phyloP scores from a whole-genome alignment of 2,113 vertebrate genomes.

The Alaudala cheleensis region DNA sequence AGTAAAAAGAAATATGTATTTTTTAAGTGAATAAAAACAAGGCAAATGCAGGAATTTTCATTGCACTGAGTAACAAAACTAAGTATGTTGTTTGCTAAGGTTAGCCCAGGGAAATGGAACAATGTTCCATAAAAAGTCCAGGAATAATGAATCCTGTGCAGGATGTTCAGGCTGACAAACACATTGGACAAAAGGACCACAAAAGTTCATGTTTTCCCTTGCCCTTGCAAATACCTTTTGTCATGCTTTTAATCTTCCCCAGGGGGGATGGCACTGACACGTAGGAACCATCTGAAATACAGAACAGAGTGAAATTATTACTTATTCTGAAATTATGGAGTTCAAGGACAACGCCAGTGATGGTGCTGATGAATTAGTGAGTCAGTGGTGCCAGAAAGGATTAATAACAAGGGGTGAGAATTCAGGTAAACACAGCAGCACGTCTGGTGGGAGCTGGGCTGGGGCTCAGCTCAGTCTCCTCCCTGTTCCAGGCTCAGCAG shows the following conservation, averaged over 20 bases:
- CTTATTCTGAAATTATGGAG: neutral
- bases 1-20: neutral
- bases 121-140: neutral
- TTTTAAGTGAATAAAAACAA: neutral
- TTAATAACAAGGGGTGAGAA: neutral
- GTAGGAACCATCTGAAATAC: constrained; percentile 89
- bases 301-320: neutral
- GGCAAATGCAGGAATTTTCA: neutral
- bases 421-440: neutral
- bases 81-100: neutral
- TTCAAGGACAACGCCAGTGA: neutral
- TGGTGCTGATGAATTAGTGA: neutral
- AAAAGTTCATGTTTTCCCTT: neutral
- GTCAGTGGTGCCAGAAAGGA: neutral
- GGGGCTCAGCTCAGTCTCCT: neutral
- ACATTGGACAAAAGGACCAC: neutral
- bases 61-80: neutral
- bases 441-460: neutral
- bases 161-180: neutral
- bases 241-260: constrained; percentile 97
- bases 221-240: constrained; percentile 85
- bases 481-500: neutral
- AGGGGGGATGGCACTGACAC: constrained; percentile 93
- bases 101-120: neutral
- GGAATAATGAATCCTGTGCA: neutral